phyloP scores from a whole-genome alignment of 2,113 vertebrate genomes.

The Malurus elegans region DNA sequence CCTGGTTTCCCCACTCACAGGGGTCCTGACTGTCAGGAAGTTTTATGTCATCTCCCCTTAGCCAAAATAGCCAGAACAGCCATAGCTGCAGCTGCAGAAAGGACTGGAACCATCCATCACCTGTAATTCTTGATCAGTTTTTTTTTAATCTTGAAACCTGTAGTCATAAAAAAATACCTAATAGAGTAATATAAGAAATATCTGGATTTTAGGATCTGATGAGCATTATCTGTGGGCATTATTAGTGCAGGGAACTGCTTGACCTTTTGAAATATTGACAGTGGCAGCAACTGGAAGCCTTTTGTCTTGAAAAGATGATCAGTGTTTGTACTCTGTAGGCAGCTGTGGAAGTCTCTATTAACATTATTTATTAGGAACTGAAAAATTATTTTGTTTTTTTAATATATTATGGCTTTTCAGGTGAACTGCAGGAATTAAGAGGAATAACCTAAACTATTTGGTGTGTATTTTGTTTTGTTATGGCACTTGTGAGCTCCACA shows the following conservation, averaged over 20 bases:
- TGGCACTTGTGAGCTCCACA: accelerated
- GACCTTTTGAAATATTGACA: neutral
- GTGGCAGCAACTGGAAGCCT: neutral
- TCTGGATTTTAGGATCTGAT: neutral
- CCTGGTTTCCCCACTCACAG: neutral
- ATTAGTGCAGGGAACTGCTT: neutral
- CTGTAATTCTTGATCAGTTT: neutral
- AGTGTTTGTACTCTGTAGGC: neutral
- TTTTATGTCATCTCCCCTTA: neutral
- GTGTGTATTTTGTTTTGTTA: neutral
- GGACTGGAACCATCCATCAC: neutral
- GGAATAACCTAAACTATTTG: neutral
- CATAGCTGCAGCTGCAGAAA: neutral
- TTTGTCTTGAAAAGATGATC: neutral
- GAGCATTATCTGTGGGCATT: neutral
- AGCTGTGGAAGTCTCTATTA: neutral
- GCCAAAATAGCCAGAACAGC: neutral
- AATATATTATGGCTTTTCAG: neutral
- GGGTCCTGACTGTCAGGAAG: neutral
- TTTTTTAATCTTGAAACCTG: neutral
- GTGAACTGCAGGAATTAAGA: neutral
- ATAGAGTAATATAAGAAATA: neutral
- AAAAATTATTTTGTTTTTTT: neutral
- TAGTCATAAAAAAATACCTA: neutral
- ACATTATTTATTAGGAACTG: neutral